Conservation (phyloP, 2,797 vertebrate genomes). For the Sphenopsis melanotis region DNA sequence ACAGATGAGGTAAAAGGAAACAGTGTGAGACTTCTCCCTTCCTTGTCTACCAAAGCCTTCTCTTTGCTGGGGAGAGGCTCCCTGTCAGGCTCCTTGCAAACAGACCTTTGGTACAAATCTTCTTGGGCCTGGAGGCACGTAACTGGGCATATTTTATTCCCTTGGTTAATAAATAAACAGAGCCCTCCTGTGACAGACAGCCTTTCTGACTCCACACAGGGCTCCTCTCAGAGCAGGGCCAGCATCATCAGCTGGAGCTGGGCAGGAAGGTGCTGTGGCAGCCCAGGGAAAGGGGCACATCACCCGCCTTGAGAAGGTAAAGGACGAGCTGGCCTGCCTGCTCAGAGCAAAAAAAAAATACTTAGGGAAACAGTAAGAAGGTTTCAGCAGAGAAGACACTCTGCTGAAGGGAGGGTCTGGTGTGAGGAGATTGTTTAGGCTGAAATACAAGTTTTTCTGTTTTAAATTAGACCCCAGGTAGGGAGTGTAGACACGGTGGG, state of each 20-base stretch:
- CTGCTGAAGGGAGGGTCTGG: not conserved
- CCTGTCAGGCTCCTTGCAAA: not conserved
- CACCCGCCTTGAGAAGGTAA: not conserved
- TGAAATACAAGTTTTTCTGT: not conserved
- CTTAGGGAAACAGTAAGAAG: not conserved
- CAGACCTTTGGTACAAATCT: not conserved
- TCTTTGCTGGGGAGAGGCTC: not conserved
- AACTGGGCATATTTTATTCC: not conserved
- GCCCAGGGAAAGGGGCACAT: not conserved
- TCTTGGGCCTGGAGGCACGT: rapidly evolving
- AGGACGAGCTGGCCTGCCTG: not conserved
- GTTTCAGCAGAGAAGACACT: not conserved
- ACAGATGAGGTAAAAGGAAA: not conserved
- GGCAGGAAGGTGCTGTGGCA: not conserved
- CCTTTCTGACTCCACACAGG: not conserved
- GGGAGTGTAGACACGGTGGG: not conserved
- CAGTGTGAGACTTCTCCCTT: not conserved
- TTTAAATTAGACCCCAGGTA: not conserved
- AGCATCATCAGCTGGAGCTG: not conserved
- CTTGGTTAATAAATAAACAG: conserved; percentile 13
- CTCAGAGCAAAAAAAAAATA: not conserved
- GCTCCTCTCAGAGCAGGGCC: rapidly evolving
- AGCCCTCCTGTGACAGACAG: not conserved
- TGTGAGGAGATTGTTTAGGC: not conserved
- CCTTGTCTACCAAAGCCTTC: not conserved